Conservation (phyloP, 2,113 vertebrate genomes). For the Tetrao urogallus region DNA sequence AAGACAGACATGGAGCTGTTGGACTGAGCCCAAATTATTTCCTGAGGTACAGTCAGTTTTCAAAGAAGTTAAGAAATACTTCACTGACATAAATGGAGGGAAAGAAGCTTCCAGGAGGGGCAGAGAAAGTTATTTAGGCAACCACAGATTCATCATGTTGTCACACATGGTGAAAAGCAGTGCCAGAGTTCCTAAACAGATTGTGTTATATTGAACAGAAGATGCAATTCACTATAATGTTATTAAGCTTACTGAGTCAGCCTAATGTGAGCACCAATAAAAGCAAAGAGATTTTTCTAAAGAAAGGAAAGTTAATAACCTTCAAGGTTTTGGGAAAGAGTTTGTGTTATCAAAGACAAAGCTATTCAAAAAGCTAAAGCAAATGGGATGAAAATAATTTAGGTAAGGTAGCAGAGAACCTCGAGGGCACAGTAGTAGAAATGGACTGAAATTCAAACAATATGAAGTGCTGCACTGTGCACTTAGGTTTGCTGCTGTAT, state of each 20-base stretch:
- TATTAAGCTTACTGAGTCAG: not conserved
- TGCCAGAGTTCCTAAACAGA: not conserved
- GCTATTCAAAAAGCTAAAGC: not conserved
- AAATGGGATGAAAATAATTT: not conserved
- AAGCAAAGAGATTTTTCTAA: not conserved
- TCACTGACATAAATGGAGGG: not conserved
- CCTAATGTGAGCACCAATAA: rapidly evolving
- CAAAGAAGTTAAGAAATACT: not conserved
- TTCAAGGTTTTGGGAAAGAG: not conserved
- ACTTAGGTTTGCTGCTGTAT: not conserved
- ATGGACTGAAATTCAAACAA: not conserved
- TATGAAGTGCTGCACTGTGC: not conserved
- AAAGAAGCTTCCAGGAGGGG: not conserved
- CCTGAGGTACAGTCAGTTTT: not conserved
- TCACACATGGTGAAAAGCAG: not conserved
- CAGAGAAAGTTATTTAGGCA: not conserved
- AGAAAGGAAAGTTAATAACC: not conserved
- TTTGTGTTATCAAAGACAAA: not conserved
- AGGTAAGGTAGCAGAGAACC: not conserved
- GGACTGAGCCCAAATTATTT: too few relatives aligned
- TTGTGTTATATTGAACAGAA: not conserved
- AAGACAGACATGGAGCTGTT: too few relatives aligned
- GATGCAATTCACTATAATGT: not conserved
- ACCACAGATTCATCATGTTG: not conserved
- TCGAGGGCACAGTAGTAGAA: not conserved